Evolutionary conservation across 2,113 vertebrate genomes (phyloP).

Genomic region (Telmatochromis sp.): DNA sequence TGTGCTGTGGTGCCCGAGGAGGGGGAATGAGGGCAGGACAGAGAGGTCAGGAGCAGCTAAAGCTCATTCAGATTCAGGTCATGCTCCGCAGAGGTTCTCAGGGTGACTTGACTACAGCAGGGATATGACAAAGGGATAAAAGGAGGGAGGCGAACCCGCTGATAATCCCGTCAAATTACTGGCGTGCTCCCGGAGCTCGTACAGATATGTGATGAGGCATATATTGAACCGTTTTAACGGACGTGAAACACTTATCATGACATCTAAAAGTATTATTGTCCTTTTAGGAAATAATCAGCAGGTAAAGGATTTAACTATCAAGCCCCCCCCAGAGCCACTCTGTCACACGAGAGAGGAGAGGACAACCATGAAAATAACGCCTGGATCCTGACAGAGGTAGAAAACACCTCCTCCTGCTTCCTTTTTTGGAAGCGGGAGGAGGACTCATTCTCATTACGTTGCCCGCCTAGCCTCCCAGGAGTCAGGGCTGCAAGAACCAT

Average conservation of each 20-base stretch:
- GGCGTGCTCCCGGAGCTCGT: not conserved
- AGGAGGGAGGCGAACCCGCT: not conserved
- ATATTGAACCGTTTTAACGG: not conserved
- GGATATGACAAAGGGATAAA: slow-evolving; percentile 31
- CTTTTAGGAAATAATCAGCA: not conserved
- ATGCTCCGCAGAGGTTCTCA: slow-evolving; percentile 50
- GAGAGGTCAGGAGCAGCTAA: slow-evolving; percentile 35
- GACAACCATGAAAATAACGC: slow-evolving; percentile 53
- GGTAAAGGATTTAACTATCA: not conserved
- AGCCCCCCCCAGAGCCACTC: not conserved
- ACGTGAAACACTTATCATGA: not conserved
- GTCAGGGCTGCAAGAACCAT: slow-evolving; percentile 16
- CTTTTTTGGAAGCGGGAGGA: no score
- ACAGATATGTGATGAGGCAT: slow-evolving; percentile 20
- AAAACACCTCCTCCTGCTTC: not conserved
- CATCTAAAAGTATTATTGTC: not conserved
- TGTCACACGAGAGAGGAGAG: slow-evolving; percentile 34
- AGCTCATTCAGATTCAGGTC: slow-evolving; percentile 64
- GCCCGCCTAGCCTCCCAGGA: not conserved
- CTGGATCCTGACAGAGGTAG: not conserved
- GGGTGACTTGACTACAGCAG: slow-evolving; percentile 52
- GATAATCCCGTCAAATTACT: slow-evolving; percentile 47
- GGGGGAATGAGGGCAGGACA: not conserved
- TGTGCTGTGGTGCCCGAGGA: not conserved
- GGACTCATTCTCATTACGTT: not conserved